These are phyloP conservation scores for Todiramphus chloris DNA, from an alignment of 2,113 vertebrate genomes.

Conservation along the genomic window DNA sequence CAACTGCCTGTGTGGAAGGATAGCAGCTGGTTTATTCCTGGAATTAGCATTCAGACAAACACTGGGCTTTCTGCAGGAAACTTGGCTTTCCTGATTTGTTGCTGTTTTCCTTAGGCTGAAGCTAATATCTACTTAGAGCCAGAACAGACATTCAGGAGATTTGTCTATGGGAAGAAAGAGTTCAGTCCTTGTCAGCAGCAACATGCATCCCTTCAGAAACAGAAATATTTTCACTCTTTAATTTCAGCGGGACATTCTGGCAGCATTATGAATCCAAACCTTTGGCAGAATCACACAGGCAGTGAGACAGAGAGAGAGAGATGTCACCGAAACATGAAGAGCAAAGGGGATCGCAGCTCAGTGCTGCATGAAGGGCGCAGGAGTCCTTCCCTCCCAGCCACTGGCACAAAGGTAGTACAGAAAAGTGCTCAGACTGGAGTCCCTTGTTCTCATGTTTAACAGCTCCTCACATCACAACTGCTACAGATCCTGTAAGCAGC, in stretches of 20 bases:
- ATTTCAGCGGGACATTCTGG: slow-evolving; percentile 26
- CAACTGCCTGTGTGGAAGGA: neutral
- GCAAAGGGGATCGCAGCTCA: neutral
- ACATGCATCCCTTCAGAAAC: neutral
- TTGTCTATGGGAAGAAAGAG: slow-evolving; percentile 15
- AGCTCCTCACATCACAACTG: neutral
- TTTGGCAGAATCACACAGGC: neutral
- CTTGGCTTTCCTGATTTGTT: slow-evolving; percentile 24
- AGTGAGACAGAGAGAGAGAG: neutral
- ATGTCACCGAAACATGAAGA: neutral
- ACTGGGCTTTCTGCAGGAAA: slow-evolving; percentile 42
- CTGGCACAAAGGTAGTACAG: neutral
- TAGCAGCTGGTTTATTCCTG: slow-evolving; percentile 46
- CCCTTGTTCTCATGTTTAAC: neutral
- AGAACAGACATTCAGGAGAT: neutral
- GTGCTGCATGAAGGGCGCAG: neutral
- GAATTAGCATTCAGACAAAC: slow-evolving; percentile 19
- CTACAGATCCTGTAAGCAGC: neutral
- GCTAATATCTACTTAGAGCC: neutral
- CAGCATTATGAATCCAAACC: neutral
- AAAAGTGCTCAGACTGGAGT: neutral
- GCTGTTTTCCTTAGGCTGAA: slow-evolving; percentile 36
- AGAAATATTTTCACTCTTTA: slow-evolving; percentile 9
- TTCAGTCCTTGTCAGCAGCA: slow-evolving; percentile 1
- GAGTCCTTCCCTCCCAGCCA: neutral